Conservation (phyloP, 2,797 vertebrate genomes). For the Pangasius larnaudii region DNA sequence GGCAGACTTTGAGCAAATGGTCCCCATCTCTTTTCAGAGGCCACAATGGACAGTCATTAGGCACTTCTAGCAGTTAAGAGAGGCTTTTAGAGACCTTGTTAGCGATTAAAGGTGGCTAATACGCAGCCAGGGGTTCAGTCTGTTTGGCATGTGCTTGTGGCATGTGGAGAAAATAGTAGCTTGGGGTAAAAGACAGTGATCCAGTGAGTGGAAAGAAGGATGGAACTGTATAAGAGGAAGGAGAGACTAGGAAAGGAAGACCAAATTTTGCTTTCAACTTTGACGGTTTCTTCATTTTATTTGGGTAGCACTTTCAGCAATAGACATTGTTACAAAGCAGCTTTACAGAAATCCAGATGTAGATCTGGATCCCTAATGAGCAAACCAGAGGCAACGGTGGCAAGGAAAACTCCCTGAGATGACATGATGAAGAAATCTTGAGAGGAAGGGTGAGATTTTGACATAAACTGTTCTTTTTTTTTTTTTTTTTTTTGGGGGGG, state of each 20-base stretch:
- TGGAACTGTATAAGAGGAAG: background rate
- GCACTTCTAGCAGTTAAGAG: slow-evolving; percentile 30
- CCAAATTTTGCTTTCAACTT: background rate
- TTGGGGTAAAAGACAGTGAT: background rate
- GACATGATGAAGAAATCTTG: background rate
- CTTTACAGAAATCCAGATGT: background rate
- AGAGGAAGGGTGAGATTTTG: background rate
- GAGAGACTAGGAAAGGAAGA: background rate
- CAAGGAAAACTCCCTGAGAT: background rate
- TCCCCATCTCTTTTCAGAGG: slow-evolving; percentile 40
- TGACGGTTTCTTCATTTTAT: background rate
- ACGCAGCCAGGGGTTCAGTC: slow-evolving; percentile 4
- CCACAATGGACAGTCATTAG: slow-evolving; percentile 50
- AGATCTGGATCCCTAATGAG: background rate
- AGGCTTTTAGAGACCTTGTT: slow-evolving; percentile 43
- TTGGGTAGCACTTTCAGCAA: background rate
- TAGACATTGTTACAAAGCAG: background rate
- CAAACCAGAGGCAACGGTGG: background rate
- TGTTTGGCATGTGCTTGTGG: slow-evolving; percentile 12
- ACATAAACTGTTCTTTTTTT: background rate
- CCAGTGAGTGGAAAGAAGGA: background rate
- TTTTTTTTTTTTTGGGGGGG: background rate
- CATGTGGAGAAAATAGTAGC: background rate
- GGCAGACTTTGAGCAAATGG: slow-evolving; percentile 36
- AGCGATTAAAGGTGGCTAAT: slow-evolving; percentile 18